Conservation (phyloP, 2,888 invertebrate genomes). For the Eristalis arbustorum region DNA sequence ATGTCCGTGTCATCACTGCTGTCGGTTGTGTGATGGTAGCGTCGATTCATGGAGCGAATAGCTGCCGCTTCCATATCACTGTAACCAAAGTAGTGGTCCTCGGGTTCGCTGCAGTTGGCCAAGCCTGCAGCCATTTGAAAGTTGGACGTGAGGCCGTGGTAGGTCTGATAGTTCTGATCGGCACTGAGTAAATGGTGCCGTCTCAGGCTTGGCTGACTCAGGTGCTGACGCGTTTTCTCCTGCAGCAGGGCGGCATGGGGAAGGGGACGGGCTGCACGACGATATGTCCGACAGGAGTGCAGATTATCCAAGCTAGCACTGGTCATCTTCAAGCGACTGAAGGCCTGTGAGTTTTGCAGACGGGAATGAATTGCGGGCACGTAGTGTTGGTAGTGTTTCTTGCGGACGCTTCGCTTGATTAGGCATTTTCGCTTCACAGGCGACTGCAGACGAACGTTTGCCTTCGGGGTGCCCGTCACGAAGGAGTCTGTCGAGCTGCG, state of each 20-base stretch:
- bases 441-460: neutral
- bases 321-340: conserved; percentile 7
- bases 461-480: neutral
- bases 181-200: conserved; percentile 2
- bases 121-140: neutral
- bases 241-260: conserved; percentile 3
- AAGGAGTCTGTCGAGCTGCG: conserved; percentile 45
- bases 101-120: conserved; percentile 44
- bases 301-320: conserved; percentile 47
- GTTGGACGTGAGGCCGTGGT: conserved; percentile 21
- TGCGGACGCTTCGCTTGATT: conserved; percentile 10
- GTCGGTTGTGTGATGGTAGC: conserved; percentile 32
- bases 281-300: neutral
- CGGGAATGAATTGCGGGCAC: neutral
- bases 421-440: conserved; percentile 25
- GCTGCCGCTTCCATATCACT: conserved; percentile 31
- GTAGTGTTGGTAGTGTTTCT: conserved; percentile 8
- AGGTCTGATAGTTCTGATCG: conserved; percentile 40
- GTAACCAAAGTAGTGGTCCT: conserved; percentile 34
- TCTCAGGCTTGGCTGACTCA: conserved; percentile 42
- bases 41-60: conserved; percentile 14
- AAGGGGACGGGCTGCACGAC: neutral
- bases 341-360: conserved; percentile 8
- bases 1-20: conserved; percentile 51
- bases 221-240: conserved; percentile 31